phyloP scores from a whole-genome alignment of 2,888 invertebrate species.

The Cerceris ruficornis region DNA sequence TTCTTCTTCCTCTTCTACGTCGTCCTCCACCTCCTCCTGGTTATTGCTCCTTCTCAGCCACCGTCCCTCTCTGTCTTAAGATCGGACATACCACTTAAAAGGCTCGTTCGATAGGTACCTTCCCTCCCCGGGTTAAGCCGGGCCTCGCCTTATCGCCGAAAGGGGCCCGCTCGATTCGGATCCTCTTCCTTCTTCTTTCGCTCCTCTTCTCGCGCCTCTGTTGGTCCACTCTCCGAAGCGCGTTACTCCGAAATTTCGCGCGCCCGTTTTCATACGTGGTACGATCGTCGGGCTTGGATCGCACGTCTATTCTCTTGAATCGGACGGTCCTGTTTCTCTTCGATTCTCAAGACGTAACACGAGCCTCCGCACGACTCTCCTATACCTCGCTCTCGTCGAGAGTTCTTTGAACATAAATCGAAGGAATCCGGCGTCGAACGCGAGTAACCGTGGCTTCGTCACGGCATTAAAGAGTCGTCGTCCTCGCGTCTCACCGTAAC shows the following conservation, averaged over 20 bases:
- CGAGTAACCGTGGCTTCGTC: constrained; percentile 29
- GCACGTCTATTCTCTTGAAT: too few relatives aligned
- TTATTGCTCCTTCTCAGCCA: constrained; percentile 21
- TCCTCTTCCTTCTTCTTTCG: neutral
- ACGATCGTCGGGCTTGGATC: neutral
- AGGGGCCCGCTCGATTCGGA: constrained; percentile 10
- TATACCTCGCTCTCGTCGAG: neutral
- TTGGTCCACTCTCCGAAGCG: neutral
- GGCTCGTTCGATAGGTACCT: constrained; percentile 29
- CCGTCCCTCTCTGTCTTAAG: constrained; percentile 30
- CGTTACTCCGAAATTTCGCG: neutral
- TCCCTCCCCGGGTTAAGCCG: constrained; percentile 9
- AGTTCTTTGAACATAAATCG: constrained; percentile 1
- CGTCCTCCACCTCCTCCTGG: too few relatives aligned
- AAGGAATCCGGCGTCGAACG: constrained; percentile 2
- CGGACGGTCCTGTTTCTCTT: too few relatives aligned
- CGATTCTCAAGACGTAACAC: neutral
- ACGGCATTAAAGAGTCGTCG: constrained; percentile 47
- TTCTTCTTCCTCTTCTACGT: constrained; percentile 11
- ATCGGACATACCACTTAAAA: constrained; percentile 36
- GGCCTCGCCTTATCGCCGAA: constrained; percentile 44
- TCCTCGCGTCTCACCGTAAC: constrained; percentile 26
- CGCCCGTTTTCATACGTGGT: neutral
- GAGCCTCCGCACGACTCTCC: neutral
- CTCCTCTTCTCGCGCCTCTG: neutral